Evolutionary conservation across 2,113 vertebrate species (phyloP).

Genomic region (Cisticola juncidis): DNA sequence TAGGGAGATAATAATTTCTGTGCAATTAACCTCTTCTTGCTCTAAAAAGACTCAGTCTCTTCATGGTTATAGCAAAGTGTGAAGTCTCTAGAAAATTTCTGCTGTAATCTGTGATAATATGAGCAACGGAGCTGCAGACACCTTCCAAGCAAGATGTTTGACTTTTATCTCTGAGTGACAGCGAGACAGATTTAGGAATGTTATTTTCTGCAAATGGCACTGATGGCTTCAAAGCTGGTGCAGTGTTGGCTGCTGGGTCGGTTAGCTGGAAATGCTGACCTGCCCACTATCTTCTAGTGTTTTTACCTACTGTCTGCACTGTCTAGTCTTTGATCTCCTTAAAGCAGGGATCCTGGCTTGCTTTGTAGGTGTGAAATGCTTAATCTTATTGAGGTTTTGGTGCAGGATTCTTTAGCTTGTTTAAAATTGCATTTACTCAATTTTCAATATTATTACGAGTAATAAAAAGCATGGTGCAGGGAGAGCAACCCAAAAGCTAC

Average conservation of each 20-base stretch:
- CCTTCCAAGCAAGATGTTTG: not conserved
- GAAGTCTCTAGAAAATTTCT: not conserved
- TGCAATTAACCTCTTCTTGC: not conserved
- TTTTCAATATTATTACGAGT: not conserved
- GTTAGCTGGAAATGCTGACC: not conserved
- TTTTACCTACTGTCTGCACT: not conserved
- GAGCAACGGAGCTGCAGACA: not conserved
- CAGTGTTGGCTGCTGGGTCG: not conserved
- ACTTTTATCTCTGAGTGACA: not conserved
- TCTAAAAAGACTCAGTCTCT: not conserved
- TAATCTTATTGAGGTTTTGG: not conserved
- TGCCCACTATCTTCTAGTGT: not conserved
- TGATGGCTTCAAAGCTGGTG: not conserved
- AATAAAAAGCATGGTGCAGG: not conserved
- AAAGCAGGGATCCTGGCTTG: not conserved
- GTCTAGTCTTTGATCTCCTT: not conserved
- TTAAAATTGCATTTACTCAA: not conserved
- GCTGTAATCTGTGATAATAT: not conserved
- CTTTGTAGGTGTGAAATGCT: not conserved
- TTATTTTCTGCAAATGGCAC: not conserved
- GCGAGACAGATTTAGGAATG: not conserved
- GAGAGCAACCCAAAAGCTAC: not conserved
- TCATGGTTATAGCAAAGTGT: not conserved
- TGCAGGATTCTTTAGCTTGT: not conserved
- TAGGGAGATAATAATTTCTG: not conserved